Percentiles rank a stretch among this genome's conserved stretches.
Evolutionary conservation across 2,888 invertebrate genomes (phyloP).

Genomic region (Ceramica pisi): DNA sequence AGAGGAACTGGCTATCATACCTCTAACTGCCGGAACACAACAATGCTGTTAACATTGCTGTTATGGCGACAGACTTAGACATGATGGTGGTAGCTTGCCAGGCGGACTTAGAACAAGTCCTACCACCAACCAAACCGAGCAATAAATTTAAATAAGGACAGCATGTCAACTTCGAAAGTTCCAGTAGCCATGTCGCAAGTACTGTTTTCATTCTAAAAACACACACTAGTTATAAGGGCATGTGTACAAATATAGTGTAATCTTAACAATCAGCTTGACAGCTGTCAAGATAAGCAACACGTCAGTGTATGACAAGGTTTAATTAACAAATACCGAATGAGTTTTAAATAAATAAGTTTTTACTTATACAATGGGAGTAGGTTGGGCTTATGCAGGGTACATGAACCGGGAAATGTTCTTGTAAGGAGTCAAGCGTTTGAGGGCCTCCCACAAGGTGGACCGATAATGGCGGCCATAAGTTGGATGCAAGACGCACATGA

Average conservation of each 20-base stretch:
- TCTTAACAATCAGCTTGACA: conserved; percentile 29
- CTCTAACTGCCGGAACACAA: too few relatives aligned
- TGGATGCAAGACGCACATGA: too few relatives aligned
- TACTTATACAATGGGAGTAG: conserved; percentile 6
- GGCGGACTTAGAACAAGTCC: too few relatives aligned
- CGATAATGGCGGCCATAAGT: too few relatives aligned
- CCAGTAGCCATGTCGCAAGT: background rate
- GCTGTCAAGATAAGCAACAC: conserved; percentile 44
- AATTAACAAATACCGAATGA: conserved; percentile 23
- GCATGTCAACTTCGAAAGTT: background rate
- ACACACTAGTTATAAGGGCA: conserved; percentile 14
- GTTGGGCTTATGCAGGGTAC: conserved; percentile 2
- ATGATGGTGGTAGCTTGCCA: too few relatives aligned
- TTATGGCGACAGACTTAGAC: too few relatives aligned
- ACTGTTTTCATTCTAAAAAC: conserved; percentile 8
- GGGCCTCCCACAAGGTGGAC: too few relatives aligned
- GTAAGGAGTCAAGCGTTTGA: background rate
- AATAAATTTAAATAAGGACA: too few relatives aligned
- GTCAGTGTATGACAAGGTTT: conserved; percentile 16
- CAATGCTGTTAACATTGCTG: too few relatives aligned
- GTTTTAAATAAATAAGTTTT: conserved; percentile 23
- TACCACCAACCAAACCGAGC: too few relatives aligned
- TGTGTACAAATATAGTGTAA: conserved; percentile 33
- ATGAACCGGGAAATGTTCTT: conserved; percentile 4
- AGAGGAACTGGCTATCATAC: too few relatives aligned